phyloP scores from a whole-genome alignment of 2,888 invertebrate species.

The Epinotia ramella region DNA sequence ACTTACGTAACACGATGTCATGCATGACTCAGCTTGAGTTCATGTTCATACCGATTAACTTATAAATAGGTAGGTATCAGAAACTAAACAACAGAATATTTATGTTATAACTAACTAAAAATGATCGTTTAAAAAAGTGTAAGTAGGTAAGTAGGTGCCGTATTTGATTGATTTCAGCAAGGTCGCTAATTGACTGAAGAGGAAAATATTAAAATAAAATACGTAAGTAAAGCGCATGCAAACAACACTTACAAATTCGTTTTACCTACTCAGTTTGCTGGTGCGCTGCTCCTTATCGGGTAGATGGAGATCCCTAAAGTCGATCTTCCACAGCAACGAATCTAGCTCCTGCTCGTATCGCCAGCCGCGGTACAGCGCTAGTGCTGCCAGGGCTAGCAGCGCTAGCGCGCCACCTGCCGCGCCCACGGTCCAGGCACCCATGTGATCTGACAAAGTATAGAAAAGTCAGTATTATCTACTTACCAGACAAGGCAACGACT shows the following conservation, averaged over 20 bases:
- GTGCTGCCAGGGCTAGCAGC: constrained; percentile 88
- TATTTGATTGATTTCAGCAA: background rate
- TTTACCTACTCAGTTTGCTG: constrained; percentile 85
- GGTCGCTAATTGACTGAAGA: background rate
- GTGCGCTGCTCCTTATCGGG: constrained; percentile 78
- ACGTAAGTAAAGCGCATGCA: constrained; percentile 59
- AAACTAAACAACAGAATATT: background rate
- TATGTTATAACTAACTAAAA: background rate
- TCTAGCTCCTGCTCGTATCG: constrained; percentile 97
- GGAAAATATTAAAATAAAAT: background rate
- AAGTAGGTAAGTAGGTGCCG: background rate
- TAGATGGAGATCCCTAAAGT: constrained; percentile 94
- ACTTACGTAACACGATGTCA: constrained; percentile 11
- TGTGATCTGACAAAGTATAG: constrained; percentile 87
- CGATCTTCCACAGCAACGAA: constrained; percentile 97
- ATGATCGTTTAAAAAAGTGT: background rate
- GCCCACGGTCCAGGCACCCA: constrained; percentile 92
- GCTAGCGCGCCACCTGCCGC: constrained; percentile 91
- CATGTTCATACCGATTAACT: background rate
- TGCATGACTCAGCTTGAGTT: constrained; percentile 10
- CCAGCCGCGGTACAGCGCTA: constrained; percentile 95
- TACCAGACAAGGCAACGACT: background rate
- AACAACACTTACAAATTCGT: constrained; percentile 76
- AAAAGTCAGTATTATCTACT: background rate
- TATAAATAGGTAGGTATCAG: background rate